Evolutionary conservation across 37 sponge, comb jelly and placozoan genomes (phyloP), one percentile per base, ranked within the genome.

Genomic region (Halichondria panicea): DNA sequence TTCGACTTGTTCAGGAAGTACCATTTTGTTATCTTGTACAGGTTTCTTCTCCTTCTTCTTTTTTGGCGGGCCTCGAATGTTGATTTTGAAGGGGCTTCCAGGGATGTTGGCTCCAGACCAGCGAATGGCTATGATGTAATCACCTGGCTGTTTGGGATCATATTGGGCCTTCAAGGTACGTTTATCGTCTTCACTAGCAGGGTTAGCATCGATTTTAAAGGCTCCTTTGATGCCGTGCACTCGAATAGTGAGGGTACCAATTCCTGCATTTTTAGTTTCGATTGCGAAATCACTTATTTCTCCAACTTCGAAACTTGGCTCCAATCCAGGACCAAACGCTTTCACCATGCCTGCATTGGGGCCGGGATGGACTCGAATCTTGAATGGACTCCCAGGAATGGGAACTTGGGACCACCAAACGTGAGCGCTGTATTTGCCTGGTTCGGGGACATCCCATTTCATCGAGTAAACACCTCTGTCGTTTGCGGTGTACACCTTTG

Each of bases 341-440:
- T 72, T 77, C 38, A 94, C 91, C 70, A 70, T 84, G 21, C 77
- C 77, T 38, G 89, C 86, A 63, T 80, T 82, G 2, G 94, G 87
- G 34, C 77, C 76, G 9, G 78, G 86, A 25, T 68, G 71, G 35
- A 93, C 86, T 48, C 69, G 77, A 19, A 85, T 43, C 36, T 82
- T 69, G 74, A 96, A 87, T 5, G 96, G 96, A 48, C 84, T 76
- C 38, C 72, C 78, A 30, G 96, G 93, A 42, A 96, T 79, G 39
- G 72, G 81, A 21, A 35, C 66, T n/a, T 84, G 68, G 5, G 79
- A 76, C 84, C 89, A 96, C 74, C 53, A 63, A 34, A 91, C 46
- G 33, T 76, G 35, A 33, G 78, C 66, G 58, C 67, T 60, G 70
- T 93, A 81, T 40, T 72, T 69, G 19, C 92, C 93, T 25, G 81